Evolutionary conservation across 2,888 invertebrate genomes (phyloP).

Genomic region (Pantelozetes paolii): DNA sequence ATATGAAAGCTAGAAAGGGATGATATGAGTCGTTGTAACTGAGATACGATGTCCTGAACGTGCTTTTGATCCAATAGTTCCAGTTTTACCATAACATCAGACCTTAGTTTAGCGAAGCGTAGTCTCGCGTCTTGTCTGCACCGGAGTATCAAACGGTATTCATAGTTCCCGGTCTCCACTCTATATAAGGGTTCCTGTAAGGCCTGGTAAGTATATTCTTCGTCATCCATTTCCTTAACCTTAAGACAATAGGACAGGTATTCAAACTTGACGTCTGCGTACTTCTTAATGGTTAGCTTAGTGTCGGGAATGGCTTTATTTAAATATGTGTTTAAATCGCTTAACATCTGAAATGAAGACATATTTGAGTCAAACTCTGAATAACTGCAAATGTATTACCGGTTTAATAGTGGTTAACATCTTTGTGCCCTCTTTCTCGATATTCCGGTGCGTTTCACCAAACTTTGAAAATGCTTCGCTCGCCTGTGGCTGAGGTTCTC

Average conservation of each 20-base stretch:
- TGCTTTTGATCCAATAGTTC: slow-evolving; percentile 97
- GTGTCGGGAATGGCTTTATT: slow-evolving; percentile 98
- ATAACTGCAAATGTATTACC: slow-evolving; percentile 56
- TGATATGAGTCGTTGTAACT: slow-evolving; percentile 70
- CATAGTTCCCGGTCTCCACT: slow-evolving; percentile 98
- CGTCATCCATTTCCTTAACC: slow-evolving; percentile 99
- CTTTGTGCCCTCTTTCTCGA: slow-evolving; percentile 82
- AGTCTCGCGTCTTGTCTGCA: slow-evolving; percentile 91
- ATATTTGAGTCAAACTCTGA: not conserved
- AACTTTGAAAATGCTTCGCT: slow-evolving; percentile 92
- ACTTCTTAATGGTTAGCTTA: slow-evolving; percentile 91
- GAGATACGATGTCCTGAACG: slow-evolving; percentile 80
- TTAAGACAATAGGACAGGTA: slow-evolving; percentile 96
- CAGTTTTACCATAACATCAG: slow-evolving; percentile 80
- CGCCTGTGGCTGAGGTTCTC: slow-evolving; percentile 90
- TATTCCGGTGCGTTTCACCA: slow-evolving; percentile 84
- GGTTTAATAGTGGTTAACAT: slow-evolving; percentile 89
- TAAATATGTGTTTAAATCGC: slow-evolving; percentile 92
- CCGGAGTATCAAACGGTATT: slow-evolving; percentile 87
- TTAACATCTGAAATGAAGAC: slow-evolving; percentile 64
- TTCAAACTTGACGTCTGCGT: slow-evolving; percentile 98
- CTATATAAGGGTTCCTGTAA: slow-evolving; percentile 93
- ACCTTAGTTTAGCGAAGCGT: slow-evolving; percentile 71
- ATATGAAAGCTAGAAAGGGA: slow-evolving; percentile 72
- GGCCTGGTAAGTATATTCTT: slow-evolving; percentile 81